phyloP scores from a whole-genome alignment of 64 coral and sea anemone species.

The Montipora capricornis region DNA sequence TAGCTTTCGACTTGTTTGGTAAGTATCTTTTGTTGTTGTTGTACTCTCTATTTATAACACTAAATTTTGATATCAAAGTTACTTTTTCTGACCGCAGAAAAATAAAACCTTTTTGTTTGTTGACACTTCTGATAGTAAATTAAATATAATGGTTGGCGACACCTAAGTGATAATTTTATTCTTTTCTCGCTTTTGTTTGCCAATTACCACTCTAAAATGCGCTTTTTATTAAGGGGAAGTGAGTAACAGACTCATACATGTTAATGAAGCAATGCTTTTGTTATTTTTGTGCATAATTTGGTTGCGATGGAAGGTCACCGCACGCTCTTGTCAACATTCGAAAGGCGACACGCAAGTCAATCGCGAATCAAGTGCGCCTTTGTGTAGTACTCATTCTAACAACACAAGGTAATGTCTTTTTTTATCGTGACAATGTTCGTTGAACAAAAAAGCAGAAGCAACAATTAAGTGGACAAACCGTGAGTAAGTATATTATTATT shows the following conservation, averaged over 20 bases:
- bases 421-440: not conserved
- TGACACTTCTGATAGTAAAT: too few species aligned
- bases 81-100: too few species aligned
- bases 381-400: too few species aligned
- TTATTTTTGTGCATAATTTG: slow-evolving; percentile 45
- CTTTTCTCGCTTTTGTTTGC: slow-evolving; percentile 10
- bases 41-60: too few species aligned
- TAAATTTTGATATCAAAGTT: too few species aligned
- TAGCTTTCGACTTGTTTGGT: too few species aligned
- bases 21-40: too few species aligned
- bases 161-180: not conserved
- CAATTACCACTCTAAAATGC: slow-evolving; percentile 14
- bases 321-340: not conserved
- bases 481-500: slow-evolving; percentile 9
- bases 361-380: not conserved
- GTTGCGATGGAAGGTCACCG: slow-evolving; percentile 17
- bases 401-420: too few species aligned
- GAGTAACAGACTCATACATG: slow-evolving; percentile 8
- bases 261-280: slow-evolving; percentile 12
- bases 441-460: not conserved
- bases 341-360: not conserved
- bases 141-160: not conserved
- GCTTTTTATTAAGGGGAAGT: not conserved
- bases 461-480: not conserved
- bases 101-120: too few species aligned